Conservation (phyloP, 2,888 invertebrate species). For the Sphaerolaimus hirsutus region DNA sequence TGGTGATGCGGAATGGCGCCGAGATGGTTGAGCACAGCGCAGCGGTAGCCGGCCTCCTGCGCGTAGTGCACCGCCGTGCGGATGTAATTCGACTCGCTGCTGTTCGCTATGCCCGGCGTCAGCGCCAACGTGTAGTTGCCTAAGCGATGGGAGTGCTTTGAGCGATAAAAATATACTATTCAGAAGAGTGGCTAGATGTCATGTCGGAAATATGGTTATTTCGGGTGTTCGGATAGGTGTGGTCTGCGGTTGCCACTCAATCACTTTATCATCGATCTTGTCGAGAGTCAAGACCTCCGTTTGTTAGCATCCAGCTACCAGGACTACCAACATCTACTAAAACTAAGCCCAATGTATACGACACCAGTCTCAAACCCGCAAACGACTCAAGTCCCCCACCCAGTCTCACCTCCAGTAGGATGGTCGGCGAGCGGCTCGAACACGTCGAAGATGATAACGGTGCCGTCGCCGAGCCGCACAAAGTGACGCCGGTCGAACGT, state of each 20-base stretch:
- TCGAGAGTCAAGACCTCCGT: background rate
- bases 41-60: constrained; percentile 66
- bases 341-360: background rate
- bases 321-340: background rate
- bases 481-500: constrained; percentile 56
- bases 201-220: no score
- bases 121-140: constrained; percentile 61
- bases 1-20: constrained; percentile 64
- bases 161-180: no score
- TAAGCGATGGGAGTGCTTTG: no score
- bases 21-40: constrained; percentile 74
- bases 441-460: constrained; percentile 69
- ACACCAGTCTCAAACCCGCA: background rate
- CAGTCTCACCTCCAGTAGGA: background rate
- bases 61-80: constrained; percentile 74
- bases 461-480: constrained; percentile 44
- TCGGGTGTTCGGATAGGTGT: no score
- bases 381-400: background rate
- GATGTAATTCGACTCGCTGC: constrained; percentile 76
- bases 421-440: constrained; percentile 51
- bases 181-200: no score
- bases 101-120: constrained; percentile 75
- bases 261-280: no score
- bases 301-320: background rate
- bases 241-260: no score